A percentile compares a stretch with the other conserved stretches of the same genome.
Evolutionary conservation across 2,797 vertebrate genomes (phyloP).

Genomic region (Philypnodon macrostomus): DNA sequence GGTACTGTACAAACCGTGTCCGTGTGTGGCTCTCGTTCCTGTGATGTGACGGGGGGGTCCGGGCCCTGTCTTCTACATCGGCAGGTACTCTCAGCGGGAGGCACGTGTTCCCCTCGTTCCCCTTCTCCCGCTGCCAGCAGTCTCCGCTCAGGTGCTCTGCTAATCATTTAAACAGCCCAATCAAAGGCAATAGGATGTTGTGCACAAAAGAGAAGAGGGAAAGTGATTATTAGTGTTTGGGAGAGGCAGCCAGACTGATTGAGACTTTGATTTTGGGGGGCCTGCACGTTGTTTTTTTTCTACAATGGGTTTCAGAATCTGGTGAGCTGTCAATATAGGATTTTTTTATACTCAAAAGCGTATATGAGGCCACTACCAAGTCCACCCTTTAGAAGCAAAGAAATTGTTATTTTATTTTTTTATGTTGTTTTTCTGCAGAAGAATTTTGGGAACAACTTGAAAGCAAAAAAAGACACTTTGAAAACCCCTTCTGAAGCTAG

Average conservation of each 20-base stretch:
- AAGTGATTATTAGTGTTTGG: conserved; percentile 81
- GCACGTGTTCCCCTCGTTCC: conserved; percentile 60
- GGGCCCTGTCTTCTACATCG: too few species aligned
- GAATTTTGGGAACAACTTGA: conserved; percentile 43
- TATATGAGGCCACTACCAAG: conserved; percentile 21
- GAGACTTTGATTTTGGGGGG: conserved; percentile 80
- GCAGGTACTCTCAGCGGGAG: conserved; percentile 77
- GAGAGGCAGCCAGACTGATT: conserved; percentile 75
- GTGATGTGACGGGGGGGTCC: conserved; percentile 76
- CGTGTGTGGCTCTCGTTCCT: conserved; percentile 57
- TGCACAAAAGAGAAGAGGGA: conserved; percentile 72
- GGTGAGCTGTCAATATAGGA: conserved; percentile 62
- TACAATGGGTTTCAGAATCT: conserved; percentile 68
- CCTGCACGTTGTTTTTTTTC: conserved; percentile 63
- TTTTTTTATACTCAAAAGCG: too few species aligned
- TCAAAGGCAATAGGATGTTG: conserved; percentile 81
- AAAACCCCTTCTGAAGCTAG: conserved; percentile 46
- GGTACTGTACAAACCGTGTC: conserved; percentile 63
- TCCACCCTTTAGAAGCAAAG: conserved; percentile 24
- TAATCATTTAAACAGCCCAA: conserved; percentile 86
- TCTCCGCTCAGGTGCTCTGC: conserved; percentile 73
- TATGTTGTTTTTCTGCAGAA: conserved; percentile 43
- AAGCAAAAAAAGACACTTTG: conserved; percentile 47
- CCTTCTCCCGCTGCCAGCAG: conserved; percentile 61
- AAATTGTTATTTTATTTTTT: conserved; percentile 24